Evolutionary conservation across 2,888 invertebrate species (phyloP).

Genomic region (Perizoma affinitatum): DNA sequence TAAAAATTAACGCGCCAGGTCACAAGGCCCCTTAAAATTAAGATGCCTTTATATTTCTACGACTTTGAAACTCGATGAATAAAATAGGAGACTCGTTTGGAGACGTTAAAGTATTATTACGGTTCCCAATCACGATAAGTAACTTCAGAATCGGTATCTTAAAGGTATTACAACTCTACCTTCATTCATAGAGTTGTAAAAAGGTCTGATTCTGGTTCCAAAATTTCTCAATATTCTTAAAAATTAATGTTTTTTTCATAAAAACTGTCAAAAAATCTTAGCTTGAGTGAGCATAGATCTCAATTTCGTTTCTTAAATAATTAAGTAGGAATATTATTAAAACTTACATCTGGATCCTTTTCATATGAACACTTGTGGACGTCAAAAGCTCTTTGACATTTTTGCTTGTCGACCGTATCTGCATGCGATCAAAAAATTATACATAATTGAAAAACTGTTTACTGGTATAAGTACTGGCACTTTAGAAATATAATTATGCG

Average conservation of each 20-base stretch:
- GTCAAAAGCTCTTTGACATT: constrained; percentile 74
- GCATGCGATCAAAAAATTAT: constrained; percentile 23
- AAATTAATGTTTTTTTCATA: no score
- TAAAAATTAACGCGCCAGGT: constrained; percentile 31
- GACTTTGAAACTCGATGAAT: constrained; percentile 39
- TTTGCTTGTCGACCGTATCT: constrained; percentile 72
- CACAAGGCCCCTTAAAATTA: constrained; percentile 32
- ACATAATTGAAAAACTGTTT: no score
- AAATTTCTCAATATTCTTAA: no score
- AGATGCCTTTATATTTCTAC: constrained; percentile 37
- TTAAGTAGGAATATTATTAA: not conserved
- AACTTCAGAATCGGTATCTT: constrained; percentile 18
- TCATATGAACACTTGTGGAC: constrained; percentile 77
- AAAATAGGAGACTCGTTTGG: constrained; percentile 36
- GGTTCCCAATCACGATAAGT: constrained; percentile 37
- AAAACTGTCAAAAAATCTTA: no score
- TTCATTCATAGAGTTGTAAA: not conserved
- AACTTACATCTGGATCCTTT: constrained; percentile 75
- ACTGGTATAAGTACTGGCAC: no score
- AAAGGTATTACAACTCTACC: constrained; percentile 4
- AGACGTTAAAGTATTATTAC: constrained; percentile 34
- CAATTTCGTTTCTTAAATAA: no score
- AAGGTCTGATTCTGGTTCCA: no score
- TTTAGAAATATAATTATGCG: no score
- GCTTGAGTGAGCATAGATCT: no score